phyloP scores from a whole-genome alignment of 2,888 invertebrate genomes.

The Drosophila subsilvestris region DNA sequence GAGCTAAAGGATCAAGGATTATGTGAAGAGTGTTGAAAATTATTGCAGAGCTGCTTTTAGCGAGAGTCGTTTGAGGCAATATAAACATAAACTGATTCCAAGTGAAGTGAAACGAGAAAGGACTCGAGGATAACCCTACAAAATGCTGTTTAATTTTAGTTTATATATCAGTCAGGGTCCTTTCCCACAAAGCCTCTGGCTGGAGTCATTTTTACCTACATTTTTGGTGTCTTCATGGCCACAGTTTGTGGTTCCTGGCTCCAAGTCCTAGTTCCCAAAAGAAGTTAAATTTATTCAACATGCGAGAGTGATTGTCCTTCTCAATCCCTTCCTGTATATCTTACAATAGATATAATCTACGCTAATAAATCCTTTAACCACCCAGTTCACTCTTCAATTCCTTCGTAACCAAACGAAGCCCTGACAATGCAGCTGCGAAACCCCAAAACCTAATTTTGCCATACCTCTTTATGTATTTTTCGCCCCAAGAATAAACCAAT shows the following conservation, averaged over 20 bases:
- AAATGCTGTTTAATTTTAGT: not conserved
- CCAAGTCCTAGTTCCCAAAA: too few species aligned
- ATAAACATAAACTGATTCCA: not conserved
- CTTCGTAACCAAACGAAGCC: conserved; percentile 49
- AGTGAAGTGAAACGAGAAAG: not conserved
- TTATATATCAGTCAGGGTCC: not conserved
- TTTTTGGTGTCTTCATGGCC: too few species aligned
- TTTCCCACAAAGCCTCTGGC: too few species aligned
- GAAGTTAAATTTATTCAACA: too few species aligned
- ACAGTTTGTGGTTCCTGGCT: too few species aligned
- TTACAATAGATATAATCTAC: too few species aligned
- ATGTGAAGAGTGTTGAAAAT: not conserved
- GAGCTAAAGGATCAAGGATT: conserved; percentile 41
- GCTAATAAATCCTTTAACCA: not conserved
- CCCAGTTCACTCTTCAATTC: not conserved
- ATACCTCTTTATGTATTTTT: not conserved
- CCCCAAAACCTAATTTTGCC: not conserved
- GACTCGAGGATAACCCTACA: not conserved
- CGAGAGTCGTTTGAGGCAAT: too few species aligned
- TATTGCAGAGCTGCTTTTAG: not conserved
- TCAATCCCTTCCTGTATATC: too few species aligned
- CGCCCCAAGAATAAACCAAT: conserved; percentile 4
- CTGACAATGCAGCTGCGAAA: conserved; percentile 17
- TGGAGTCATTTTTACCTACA: too few species aligned
- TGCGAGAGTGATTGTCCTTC: too few species aligned